A percentile compares a stretch with the other conserved stretches of the same genome.
phyloP scores from a whole-genome alignment of 2,797 vertebrate genomes.

The Sylvia borin region DNA sequence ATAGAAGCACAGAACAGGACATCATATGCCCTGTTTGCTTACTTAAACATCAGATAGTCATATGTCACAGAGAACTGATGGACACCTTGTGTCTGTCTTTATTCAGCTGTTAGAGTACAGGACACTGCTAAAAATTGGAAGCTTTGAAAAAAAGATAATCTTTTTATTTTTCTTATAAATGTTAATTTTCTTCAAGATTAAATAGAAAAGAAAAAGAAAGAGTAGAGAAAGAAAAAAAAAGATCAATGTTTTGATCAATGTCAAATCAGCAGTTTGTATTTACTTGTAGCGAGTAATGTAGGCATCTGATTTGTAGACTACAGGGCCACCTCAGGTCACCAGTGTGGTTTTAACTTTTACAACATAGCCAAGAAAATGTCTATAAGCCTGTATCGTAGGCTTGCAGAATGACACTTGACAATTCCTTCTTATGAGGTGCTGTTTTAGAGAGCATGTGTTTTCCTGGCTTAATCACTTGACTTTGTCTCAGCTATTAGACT shows the following conservation, averaged over 20 bases:
- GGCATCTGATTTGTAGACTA: not conserved
- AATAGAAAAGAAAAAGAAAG: not conserved
- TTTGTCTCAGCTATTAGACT: not conserved
- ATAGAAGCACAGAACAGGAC: not conserved
- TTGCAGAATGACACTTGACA: not conserved
- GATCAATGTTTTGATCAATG: not conserved
- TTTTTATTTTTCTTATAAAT: not conserved
- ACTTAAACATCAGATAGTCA: not conserved
- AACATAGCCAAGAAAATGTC: not conserved
- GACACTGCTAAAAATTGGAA: not conserved
- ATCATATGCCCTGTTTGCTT: not conserved
- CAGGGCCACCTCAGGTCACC: not conserved
- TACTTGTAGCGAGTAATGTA: not conserved
- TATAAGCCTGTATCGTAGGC: not conserved
- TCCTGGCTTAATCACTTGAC: slow-evolving; percentile 2
- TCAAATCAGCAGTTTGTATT: not conserved
- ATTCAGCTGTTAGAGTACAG: not conserved
- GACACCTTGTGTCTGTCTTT: not conserved
- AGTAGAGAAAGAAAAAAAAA: fast-evolving
- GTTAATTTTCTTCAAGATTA: not conserved
- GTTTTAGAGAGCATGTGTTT: not conserved
- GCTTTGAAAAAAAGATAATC: not conserved
- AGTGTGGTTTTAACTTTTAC: not conserved
- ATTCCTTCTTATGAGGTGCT: not conserved
- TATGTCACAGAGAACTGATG: not conserved